These are phyloP conservation scores for Acanthococcus lagerstroemiae DNA, from an alignment of 2,888 invertebrate genomes.

Conservation along the genomic window DNA sequence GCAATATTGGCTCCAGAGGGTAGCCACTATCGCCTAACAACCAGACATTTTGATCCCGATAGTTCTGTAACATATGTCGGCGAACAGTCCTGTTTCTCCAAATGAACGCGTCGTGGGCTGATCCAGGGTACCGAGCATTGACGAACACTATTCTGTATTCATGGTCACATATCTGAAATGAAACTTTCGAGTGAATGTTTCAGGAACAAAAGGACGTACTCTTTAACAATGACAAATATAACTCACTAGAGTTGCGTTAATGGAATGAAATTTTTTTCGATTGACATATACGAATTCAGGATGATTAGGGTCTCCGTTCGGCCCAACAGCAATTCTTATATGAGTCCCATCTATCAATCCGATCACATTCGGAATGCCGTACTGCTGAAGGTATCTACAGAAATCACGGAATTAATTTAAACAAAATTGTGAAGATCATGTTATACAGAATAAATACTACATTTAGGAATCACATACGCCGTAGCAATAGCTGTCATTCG, in stretches of 20 bases:
- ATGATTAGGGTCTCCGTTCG: neutral
- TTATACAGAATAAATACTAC: too few relatives aligned
- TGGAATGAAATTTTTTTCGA: constrained; percentile 5
- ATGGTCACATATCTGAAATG: constrained; percentile 13
- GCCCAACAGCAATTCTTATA: neutral
- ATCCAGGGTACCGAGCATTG: constrained; percentile 10
- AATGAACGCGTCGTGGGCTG: constrained; percentile 1
- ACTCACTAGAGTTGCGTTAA: constrained; percentile 17
- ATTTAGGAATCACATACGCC: too few relatives aligned
- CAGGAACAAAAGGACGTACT: too few relatives aligned
- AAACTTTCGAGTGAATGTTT: too few relatives aligned
- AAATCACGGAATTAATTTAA: too few relatives aligned
- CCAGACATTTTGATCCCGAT: neutral
- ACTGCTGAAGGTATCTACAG: too few relatives aligned
- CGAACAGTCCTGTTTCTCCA: constrained; percentile 8
- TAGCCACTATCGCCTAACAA: constrained; percentile 21
- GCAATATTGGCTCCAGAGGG: constrained; percentile 3
- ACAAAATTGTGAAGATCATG: too few relatives aligned
- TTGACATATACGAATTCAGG: constrained; percentile 17
- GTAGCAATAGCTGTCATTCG: too few relatives aligned
- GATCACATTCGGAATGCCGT: neutral
- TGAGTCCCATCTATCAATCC: constrained; percentile 13
- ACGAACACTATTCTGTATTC: constrained; percentile 6
- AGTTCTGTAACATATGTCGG: neutral
- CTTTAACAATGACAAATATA: too few relatives aligned